phyloP scores from a whole-genome alignment of 2,888 invertebrate species.

The Enoplolaimus lenunculus region DNA sequence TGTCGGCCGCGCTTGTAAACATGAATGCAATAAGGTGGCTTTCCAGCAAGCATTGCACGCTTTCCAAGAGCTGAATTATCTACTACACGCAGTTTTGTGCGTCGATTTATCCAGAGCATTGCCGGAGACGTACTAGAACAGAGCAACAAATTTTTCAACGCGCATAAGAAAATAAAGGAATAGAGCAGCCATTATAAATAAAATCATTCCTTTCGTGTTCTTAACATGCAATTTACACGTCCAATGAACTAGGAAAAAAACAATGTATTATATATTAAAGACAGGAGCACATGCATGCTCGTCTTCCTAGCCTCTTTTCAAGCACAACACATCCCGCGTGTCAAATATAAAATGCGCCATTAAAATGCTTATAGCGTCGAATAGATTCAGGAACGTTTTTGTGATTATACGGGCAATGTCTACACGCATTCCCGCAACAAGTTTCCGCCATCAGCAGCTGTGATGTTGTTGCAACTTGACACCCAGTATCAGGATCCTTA shows the following conservation, averaged over 20 bases:
- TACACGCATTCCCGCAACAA: slow-evolving; percentile 19
- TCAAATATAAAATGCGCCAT: slow-evolving; percentile 17
- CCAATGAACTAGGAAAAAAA: no score
- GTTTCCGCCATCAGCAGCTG: background rate
- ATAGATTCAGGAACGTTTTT: slow-evolving; percentile 4
- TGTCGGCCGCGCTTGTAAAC: slow-evolving; percentile 61
- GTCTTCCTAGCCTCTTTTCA: no score
- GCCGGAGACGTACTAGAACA: slow-evolving; percentile 19
- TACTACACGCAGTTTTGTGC: slow-evolving; percentile 53
- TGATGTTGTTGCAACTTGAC: background rate
- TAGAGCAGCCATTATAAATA: no score
- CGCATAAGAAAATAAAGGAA: background rate
- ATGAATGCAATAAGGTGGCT: slow-evolving; percentile 80
- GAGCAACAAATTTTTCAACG: background rate
- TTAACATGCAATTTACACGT: no score
- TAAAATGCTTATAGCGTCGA: slow-evolving; percentile 1
- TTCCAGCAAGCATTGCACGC: slow-evolving; percentile 80
- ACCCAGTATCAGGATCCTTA: slow-evolving; percentile 2
- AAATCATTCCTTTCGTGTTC: no score
- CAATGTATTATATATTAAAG: no score
- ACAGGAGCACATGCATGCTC: no score
- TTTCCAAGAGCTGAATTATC: slow-evolving; percentile 93
- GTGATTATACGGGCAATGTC: slow-evolving; percentile 20
- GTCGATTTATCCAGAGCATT: slow-evolving; percentile 31
- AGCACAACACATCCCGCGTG: no score